Percentiles rank a stretch among this genome's conserved stretches.
Conservation (phyloP, 2,797 vertebrate genomes). For the Rhincodon typus region DNA sequence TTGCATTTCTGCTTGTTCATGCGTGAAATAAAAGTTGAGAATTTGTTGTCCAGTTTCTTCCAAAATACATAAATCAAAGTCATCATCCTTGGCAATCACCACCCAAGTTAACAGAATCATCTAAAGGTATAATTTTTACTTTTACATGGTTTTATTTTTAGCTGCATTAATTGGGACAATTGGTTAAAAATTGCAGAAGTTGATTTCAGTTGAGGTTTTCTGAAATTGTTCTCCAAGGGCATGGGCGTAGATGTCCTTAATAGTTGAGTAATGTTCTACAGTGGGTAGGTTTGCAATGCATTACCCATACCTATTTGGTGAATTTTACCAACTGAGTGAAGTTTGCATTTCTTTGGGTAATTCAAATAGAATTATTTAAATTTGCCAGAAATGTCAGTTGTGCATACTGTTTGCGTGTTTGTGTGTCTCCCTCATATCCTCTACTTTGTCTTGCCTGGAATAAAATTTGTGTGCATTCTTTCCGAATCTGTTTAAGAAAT, state of each 20-base stretch:
- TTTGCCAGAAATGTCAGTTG: not conserved
- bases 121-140: too few species aligned
- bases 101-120: not conserved
- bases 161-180: not conserved
- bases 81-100: too few species aligned
- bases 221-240: not conserved
- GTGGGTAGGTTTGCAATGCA: constrained; percentile 3
- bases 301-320: not conserved
- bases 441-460: not conserved
- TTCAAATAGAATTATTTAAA: not conserved
- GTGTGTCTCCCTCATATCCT: not conserved
- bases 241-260: not conserved
- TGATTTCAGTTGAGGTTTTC: not conserved
- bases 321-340: not conserved
- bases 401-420: not conserved
- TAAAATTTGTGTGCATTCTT: not conserved
- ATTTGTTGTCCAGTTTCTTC: not conserved
- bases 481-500: not conserved
- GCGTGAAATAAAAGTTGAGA: not conserved
- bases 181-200: not conserved
- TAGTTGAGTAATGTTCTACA: not conserved
- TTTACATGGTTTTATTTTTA: not conserved
- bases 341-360: not conserved
- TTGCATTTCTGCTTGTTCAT: not conserved
- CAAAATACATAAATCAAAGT: not conserved